Conservation (phyloP, 2,113 vertebrate genomes). For the Copsychus sechellarum region DNA sequence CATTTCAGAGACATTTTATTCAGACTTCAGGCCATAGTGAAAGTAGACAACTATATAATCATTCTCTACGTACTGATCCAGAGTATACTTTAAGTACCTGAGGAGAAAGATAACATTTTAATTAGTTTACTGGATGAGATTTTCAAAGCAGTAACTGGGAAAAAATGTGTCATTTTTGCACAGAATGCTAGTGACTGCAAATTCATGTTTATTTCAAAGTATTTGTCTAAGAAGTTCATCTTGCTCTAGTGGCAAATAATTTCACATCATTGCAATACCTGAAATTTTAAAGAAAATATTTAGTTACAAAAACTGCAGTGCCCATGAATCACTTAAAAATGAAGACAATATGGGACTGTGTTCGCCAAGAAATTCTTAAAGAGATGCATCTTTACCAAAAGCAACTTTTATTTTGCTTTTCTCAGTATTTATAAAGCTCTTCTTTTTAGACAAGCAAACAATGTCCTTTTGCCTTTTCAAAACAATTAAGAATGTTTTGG, state of each 20-base stretch:
- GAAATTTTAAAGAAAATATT: neutral
- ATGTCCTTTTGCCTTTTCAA: neutral
- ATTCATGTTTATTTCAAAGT: neutral
- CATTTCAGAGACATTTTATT: constrained; percentile 86
- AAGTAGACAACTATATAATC: constrained; percentile 87
- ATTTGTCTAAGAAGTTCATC: neutral
- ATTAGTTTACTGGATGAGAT: neutral
- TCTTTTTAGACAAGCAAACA: neutral
- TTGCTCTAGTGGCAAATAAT: neutral
- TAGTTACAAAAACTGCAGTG: neutral
- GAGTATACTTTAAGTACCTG: constrained; percentile 84
- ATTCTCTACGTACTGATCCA: constrained; percentile 86
- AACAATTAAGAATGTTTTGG: neutral
- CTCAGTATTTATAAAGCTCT: neutral
- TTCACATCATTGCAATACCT: neutral
- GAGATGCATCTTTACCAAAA: neutral
- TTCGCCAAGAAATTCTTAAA: neutral
- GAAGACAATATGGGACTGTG: neutral
- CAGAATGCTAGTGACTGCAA: neutral
- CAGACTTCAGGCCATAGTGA: constrained; percentile 81
- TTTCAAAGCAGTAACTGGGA: neutral
- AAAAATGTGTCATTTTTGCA: neutral
- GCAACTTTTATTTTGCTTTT: neutral
- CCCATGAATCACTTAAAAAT: neutral
- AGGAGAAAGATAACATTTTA: neutral